Base-by-base conservation (phyloP, 1,140 invertebrate genomes). In the Eumaeus atala region DNA sequence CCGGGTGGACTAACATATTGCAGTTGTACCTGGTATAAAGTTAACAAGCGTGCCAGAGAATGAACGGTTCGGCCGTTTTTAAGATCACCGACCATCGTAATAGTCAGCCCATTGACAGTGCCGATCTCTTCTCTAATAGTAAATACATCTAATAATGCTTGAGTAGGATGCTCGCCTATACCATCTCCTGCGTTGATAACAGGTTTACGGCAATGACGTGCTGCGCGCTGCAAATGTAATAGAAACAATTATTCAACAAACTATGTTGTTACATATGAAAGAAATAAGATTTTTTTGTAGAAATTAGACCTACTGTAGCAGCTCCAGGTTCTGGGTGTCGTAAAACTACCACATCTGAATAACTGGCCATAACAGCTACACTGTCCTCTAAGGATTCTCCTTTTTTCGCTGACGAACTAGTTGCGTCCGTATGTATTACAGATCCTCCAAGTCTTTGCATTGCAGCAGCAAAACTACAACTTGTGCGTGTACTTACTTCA, bases 61-160 rank as follows among this genome's bases (percentile, higher is more conserved):
- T 99, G 98, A 0, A 99, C 98, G 1, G 98, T 99, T 44, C 98
- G 91, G 5, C 98, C 98, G 86, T 99, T 95, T 77, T 98, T 98
- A 60, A 99, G 88, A 87, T 99, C 98, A 8, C 98, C 98, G 48
- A 99, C 91, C 92, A 96, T 93, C 5, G 95, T 96, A 48, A 96
- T 95, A 0, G 95, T 98, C 1, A 99, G 89, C 0, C 95, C 95
- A 77, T 99, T 99, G 0, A 99, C 97, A 0, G 98, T 99, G 59
- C 98, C 98, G 62, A 99, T 97, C 89, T 99, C 98, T 87, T 99
- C 96, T 73, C 98, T 90, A 66, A 99, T 99, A 12, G 98, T 99
- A 74, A 98, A 99, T 7, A 99, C 92, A 86, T 99, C 98, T 1
- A 99, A 88, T 11, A 99, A 84, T 0, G 98, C 98, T 89, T 99